Evolutionary conservation across 1,140 invertebrate species (phyloP).

Genomic region (Cydia splendana): DNA sequence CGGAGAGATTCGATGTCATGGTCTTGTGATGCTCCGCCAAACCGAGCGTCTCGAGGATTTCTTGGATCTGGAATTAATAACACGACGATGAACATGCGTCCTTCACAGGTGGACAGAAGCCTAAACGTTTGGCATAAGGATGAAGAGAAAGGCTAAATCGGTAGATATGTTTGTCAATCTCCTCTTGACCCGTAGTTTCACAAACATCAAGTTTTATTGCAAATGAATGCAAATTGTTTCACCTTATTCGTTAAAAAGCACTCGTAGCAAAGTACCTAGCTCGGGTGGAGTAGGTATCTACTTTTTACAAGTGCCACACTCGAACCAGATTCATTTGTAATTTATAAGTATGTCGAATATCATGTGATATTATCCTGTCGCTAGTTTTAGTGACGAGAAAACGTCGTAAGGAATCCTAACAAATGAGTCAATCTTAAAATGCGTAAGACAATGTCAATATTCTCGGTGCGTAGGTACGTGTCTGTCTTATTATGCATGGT

Average conservation of each 20-base stretch:
- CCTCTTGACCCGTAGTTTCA: no score
- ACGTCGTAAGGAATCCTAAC: not conserved
- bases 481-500: constrained; percentile 1
- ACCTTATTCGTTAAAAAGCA: no score
- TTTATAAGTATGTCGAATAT: no score
- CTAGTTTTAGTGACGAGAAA: not conserved
- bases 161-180: no score
- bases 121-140: not conserved
- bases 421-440: constrained; percentile 13
- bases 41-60: constrained; percentile 94
- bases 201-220: no score
- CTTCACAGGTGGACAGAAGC: not conserved
- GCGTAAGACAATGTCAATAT: not conserved
- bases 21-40: constrained; percentile 92
- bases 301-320: no score
- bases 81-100: constrained; percentile 28
- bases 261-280: no score
- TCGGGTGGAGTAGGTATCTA: no score
- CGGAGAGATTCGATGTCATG: constrained; percentile 94
- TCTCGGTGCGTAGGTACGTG: not conserved
- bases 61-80: constrained; percentile 85
- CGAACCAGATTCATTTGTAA: no score
- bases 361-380: no score
- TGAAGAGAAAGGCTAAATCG: no score
- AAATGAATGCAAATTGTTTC: no score